phyloP scores from a whole-genome alignment of 2,113 vertebrate species.

The Lamprologus tigripictilis region DNA sequence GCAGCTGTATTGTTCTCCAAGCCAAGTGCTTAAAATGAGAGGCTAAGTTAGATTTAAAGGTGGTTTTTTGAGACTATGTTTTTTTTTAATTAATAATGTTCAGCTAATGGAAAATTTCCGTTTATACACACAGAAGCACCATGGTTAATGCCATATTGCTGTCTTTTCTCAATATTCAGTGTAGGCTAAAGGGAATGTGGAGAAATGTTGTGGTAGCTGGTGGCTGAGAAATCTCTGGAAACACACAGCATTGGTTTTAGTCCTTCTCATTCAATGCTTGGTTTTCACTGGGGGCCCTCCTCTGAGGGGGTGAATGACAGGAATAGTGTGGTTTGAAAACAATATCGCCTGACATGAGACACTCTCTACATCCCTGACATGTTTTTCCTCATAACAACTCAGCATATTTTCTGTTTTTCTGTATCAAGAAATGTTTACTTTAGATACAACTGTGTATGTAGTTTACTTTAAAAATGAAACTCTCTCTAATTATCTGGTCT shows the following conservation, averaged over 20 bases:
- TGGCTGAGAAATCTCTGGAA: conserved; percentile 57
- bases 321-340: conserved; percentile 16
- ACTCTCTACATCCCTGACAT: background rate
- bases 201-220: conserved; percentile 28
- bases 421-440: background rate
- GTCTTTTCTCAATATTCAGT: background rate
- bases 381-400: background rate
- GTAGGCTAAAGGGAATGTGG: background rate
- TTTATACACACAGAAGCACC: background rate
- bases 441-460: background rate
- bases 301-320: conserved; percentile 29
- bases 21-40: background rate
- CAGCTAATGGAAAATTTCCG: background rate
- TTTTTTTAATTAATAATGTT: background rate
- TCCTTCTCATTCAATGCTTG: background rate
- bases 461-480: background rate
- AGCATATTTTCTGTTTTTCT: background rate
- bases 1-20: background rate
- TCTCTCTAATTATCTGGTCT: background rate
- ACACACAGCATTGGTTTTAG: conserved; percentile 31
- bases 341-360: conserved; percentile 25
- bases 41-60: background rate
- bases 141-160: background rate
- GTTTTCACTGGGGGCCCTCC: conserved; percentile 5
- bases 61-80: background rate